phyloP scores from a whole-genome alignment of 2,113 vertebrate genomes.

The Sialia sialis region DNA sequence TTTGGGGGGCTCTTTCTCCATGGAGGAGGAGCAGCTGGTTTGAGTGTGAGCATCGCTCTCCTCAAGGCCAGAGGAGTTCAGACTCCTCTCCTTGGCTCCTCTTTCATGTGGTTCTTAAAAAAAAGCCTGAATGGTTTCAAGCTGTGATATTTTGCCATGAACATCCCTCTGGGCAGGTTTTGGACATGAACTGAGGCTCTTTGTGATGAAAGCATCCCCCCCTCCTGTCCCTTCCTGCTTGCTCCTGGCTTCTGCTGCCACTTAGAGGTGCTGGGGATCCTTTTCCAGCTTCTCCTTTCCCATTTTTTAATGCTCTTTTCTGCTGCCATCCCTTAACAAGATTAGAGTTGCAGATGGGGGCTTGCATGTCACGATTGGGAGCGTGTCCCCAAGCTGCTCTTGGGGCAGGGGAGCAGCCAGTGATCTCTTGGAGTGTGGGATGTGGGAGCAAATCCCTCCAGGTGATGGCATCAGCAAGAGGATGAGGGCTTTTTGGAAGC shows the following conservation, averaged over 20 bases:
- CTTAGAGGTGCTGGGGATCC: background rate
- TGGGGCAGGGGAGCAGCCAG: background rate
- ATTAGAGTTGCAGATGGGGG: background rate
- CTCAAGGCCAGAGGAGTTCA: background rate
- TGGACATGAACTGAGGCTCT: background rate
- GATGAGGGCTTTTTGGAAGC: background rate
- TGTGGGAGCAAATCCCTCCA: background rate
- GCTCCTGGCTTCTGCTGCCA: background rate
- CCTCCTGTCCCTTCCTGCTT: background rate
- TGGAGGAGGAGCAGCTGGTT: rapidly evolving
- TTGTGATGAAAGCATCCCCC: background rate
- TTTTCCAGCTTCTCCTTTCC: background rate
- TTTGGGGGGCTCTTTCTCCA: background rate
- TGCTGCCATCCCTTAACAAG: background rate
- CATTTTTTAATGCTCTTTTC: too few relatives aligned
- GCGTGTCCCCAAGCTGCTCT: background rate
- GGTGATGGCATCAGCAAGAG: background rate
- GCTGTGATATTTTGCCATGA: background rate
- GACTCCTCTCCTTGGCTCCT: background rate
- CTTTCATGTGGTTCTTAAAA: background rate
- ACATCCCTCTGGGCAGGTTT: background rate
- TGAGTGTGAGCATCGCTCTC: rapidly evolving
- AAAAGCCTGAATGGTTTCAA: background rate
- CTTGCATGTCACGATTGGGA: rapidly evolving
- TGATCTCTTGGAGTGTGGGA: background rate